Evolutionary conservation across 2,888 invertebrate species (phyloP), one percentile per base, ranked within the genome.

Genomic region (Drepana falcataria): DNA sequence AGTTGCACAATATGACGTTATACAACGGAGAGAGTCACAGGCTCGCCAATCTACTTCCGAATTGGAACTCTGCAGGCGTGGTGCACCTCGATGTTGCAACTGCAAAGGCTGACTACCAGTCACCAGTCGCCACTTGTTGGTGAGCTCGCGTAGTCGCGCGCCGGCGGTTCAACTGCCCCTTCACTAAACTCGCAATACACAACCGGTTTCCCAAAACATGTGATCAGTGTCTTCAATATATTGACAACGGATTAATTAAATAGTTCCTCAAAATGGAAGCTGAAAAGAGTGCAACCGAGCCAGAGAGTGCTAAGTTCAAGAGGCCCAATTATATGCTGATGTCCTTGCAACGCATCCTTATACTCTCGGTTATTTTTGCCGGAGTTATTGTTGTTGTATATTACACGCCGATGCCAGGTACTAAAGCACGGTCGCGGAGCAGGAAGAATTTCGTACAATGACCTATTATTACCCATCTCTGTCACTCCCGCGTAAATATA

Each of bases 321-420:
- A 91, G 87, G 68, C 91, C 90, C n/a, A 91, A 91, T 77, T 91
- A 91, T 78, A 90, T 87, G 87, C 78, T 88, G n/a, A 86, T 92
- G 88, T 91, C 93, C 86, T 87, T 94, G 75, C 92, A 94, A 72
- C 92, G 94, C 86, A 90, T 93, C 71, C 92, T 93, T 35, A 92
- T 95, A 73, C 89, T 95, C 69, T 85, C 92, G 69, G 93, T 94
- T 59, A 93, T 95, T 79, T 85, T 93, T 53, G 92, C 93, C 34
- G 93, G 94, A 68, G 95, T 95, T 57, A 85, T 94, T 51, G 92
- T 95, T 53, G 93, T 95, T 60, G 93, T 95, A 63, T 93, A 95
- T 78, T 92, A 94, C 59, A 94, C 95, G 51, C 95, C 95, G 35
- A 90, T 94, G 86, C 95, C 95, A 90, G 94, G 95, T 95, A 85